These are phyloP conservation scores for Rhorus exstirpatorius DNA, from an alignment of 2,888 invertebrate genomes.

Conservation along the genomic window DNA sequence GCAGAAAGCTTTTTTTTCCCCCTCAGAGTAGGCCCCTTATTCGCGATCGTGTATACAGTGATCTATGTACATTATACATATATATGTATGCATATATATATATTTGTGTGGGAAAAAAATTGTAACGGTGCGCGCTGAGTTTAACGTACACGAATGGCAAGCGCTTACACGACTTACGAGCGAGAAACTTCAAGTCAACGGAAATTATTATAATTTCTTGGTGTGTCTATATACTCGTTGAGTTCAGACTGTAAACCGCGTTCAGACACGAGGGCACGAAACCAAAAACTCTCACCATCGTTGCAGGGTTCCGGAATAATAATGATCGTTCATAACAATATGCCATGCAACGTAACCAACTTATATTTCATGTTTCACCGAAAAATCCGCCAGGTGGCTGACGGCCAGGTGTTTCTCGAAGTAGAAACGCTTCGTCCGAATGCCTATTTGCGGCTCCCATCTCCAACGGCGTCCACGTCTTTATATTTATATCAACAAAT, in stretches of 20 bases:
- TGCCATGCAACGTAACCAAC: no score
- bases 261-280: not conserved
- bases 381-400: no score
- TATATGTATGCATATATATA: conserved; percentile 7
- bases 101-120: conserved; percentile 38
- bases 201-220: conserved; percentile 48
- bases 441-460: no score
- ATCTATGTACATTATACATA: conserved; percentile 10
- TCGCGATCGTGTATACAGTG: conserved; percentile 28
- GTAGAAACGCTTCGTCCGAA: no score
- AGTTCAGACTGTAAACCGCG: conserved; percentile 6
- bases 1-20: conserved; percentile 48
- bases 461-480: no score
- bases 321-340: no score
- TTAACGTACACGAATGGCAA: conserved; percentile 59
- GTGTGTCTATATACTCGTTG: conserved; percentile 25
- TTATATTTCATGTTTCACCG: not conserved
- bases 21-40: conserved; percentile 34
- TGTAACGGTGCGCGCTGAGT: conserved; percentile 57
- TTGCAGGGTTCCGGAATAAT: no score
- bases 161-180: conserved; percentile 62
- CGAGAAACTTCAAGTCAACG: conserved; percentile 50
- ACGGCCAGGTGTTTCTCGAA: no score
- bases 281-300: not conserved
- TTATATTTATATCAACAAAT: no score